phyloP scores from a whole-genome alignment of 1,140 invertebrate species.

The Lepidotrigona ventralis region DNA sequence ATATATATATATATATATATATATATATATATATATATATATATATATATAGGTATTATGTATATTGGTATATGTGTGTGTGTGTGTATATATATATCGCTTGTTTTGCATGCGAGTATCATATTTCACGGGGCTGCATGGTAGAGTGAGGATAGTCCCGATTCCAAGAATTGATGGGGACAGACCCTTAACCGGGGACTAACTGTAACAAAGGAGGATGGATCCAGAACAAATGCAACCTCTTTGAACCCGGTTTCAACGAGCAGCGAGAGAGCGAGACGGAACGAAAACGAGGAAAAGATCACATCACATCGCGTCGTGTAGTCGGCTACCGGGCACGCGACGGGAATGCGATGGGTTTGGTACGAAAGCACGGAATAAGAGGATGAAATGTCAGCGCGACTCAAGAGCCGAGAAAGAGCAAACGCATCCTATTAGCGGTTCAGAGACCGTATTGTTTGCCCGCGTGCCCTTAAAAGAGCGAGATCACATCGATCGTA shows the following conservation, averaged over 20 bases:
- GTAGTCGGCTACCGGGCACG: constrained; percentile 52
- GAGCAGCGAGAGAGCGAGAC: background rate
- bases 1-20: too few relatives aligned
- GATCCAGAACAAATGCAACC: background rate
- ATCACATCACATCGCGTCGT: background rate
- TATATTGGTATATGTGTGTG: too few relatives aligned
- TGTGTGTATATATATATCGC: too few relatives aligned
- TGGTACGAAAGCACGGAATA: constrained; percentile 65
- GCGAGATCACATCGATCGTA: constrained; percentile 66
- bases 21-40: background rate
- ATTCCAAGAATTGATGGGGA: too few relatives aligned
- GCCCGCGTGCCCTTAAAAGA: constrained; percentile 62
- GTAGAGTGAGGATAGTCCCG: too few relatives aligned
- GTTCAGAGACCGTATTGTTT: constrained; percentile 73
- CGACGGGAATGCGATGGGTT: constrained; percentile 72
- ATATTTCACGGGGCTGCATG: too few relatives aligned
- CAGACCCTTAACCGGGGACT: too few relatives aligned
- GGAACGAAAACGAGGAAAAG: background rate
- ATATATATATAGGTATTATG: too few relatives aligned
- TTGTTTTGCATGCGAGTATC: too few relatives aligned
- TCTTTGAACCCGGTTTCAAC: background rate
- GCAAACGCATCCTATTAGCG: constrained; percentile 74
- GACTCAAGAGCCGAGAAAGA: constrained; percentile 55
- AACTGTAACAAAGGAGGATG: too few relatives aligned
- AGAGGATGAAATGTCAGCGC: constrained; percentile 68